These are phyloP conservation scores for Ranitomeya variabilis DNA, from an alignment of 2,113 vertebrate genomes.

Conservation along the genomic window DNA sequence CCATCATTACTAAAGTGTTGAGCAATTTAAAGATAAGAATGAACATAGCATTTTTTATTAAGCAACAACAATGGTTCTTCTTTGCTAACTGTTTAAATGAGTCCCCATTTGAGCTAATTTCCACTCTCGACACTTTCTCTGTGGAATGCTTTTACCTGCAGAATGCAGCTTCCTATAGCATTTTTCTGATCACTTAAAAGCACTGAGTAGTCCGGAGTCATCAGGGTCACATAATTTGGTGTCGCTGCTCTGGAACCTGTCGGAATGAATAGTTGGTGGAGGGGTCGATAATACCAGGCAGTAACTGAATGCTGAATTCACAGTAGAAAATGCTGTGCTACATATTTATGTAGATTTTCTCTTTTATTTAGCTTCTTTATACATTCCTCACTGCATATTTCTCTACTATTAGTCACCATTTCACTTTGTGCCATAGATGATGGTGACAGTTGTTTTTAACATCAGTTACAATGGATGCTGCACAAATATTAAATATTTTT, in stretches of 20 bases:
- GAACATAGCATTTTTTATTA: too few relatives aligned
- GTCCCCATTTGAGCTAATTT: not conserved
- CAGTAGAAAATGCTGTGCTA: not conserved
- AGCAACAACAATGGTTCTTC: not conserved
- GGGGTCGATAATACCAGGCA: not conserved
- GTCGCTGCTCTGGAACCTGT: not conserved
- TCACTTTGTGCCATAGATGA: not conserved
- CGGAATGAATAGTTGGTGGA: not conserved
- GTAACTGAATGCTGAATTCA: constrained; percentile 2
- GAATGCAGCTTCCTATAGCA: not conserved
- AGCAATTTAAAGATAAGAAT: too few relatives aligned
- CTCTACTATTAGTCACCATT: not conserved
- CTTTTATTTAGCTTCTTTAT: not conserved
- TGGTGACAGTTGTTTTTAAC: not conserved
- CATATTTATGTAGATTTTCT: not conserved
- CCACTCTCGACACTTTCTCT: not conserved
- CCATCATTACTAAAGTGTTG: too few relatives aligned
- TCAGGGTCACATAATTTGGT: not conserved
- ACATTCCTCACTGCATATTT: not conserved
- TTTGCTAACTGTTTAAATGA: not conserved
- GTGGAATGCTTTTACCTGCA: not conserved
- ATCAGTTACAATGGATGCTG: not conserved
- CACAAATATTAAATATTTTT: not conserved
- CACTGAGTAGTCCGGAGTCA: not conserved
- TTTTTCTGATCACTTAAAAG: not conserved